Percentiles rank a stretch among this genome's conserved stretches.
phyloP scores from a whole-genome alignment of 2,797 vertebrate genomes.

The Gymnoscopelus braueri region DNA sequence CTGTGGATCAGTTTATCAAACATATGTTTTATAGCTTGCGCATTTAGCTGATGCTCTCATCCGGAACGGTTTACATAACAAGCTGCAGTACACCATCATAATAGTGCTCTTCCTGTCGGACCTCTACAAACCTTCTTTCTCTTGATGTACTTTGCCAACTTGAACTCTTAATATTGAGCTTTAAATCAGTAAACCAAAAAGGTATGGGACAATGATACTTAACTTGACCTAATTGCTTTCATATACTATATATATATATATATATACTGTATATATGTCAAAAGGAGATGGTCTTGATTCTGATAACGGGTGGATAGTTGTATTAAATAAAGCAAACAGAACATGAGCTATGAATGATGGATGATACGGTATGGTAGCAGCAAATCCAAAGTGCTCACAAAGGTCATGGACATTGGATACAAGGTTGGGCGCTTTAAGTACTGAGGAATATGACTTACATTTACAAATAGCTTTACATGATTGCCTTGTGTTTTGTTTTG shows the following conservation, averaged over 20 bases:
- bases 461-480: slow-evolving; percentile 30
- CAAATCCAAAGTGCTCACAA: not conserved
- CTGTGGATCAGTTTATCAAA: slow-evolving; percentile 65
- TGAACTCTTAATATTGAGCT: slow-evolving; percentile 27
- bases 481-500: slow-evolving; percentile 35
- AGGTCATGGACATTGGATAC: not conserved
- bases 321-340: slow-evolving; percentile 38
- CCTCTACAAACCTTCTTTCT: too few relatives aligned
- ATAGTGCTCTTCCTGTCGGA: too few relatives aligned
- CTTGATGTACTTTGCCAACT: slow-evolving; percentile 18
- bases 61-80: too few relatives aligned
- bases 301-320: slow-evolving; percentile 23
- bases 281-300: slow-evolving; percentile 11
- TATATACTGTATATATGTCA: not conserved
- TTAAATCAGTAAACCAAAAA: slow-evolving; percentile 29
- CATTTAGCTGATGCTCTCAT: too few relatives aligned
- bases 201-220: slow-evolving; percentile 11
- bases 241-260: not conserved
- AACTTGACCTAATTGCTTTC: slow-evolving; percentile 37
- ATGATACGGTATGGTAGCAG: not conserved
- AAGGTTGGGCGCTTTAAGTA: slow-evolving; percentile 3
- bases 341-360: slow-evolving; percentile 10
- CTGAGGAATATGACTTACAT: slow-evolving; percentile 18
- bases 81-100: too few relatives aligned
- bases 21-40: slow-evolving; percentile 15